phyloP scores from a whole-genome alignment of 2,888 invertebrate genomes.

The Ophraella communa region DNA sequence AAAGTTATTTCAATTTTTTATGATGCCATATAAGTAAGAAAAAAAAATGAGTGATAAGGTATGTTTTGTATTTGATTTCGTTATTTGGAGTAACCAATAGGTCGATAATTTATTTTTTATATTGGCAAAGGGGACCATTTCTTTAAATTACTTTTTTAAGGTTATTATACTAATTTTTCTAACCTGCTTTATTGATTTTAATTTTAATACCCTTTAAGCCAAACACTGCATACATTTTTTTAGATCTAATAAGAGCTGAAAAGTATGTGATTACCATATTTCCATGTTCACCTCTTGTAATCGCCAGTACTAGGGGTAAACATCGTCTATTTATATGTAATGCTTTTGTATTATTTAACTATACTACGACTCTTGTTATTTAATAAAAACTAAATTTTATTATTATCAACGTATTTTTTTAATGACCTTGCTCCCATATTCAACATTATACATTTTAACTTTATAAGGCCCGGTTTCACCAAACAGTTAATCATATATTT shows the following conservation, averaged over 20 bases:
- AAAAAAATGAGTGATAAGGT: constrained; percentile 25
- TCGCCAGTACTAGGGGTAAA: constrained; percentile 55
- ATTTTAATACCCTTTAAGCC: constrained; percentile 22
- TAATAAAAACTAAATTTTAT: constrained; percentile 61
- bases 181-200: constrained; percentile 42
- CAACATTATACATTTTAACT: too few species aligned
- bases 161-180: constrained; percentile 52
- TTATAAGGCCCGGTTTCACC: too few species aligned
- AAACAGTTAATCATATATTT: too few species aligned
- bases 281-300: constrained; percentile 51
- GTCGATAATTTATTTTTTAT: constrained; percentile 44
- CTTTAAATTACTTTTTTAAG: constrained; percentile 46
- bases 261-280: constrained; percentile 53
- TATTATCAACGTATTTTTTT: constrained; percentile 41
- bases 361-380: constrained; percentile 57
- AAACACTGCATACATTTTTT: constrained; percentile 27
- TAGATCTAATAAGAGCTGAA: constrained; percentile 21
- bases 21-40: constrained; percentile 23
- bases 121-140: constrained; percentile 57
- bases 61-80: constrained; percentile 46
- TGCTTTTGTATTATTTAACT: constrained; percentile 60
- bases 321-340: constrained; percentile 50
- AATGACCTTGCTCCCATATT: neutral
- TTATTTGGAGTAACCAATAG: constrained; percentile 38
- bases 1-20: constrained; percentile 15